phyloP scores from a whole-genome alignment of 2,797 vertebrate genomes.

The Lacerta agilis region DNA sequence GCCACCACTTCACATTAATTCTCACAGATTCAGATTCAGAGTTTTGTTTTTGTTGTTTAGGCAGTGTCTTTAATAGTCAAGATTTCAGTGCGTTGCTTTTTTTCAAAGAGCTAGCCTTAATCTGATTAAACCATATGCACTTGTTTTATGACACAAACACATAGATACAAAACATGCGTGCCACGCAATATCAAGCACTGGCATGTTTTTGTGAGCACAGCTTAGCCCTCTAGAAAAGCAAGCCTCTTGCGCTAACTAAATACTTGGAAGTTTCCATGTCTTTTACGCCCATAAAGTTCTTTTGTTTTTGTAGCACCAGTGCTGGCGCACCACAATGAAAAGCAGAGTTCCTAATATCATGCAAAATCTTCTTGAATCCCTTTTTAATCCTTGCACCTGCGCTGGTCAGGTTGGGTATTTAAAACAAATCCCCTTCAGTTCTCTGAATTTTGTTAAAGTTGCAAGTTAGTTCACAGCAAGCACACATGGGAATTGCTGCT shows the following conservation, averaged over 20 bases:
- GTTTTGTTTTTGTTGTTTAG: not conserved
- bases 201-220: not conserved
- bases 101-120: not conserved
- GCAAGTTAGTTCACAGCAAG: not conserved
- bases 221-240: not conserved
- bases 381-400: not conserved
- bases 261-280: not conserved
- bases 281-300: not conserved
- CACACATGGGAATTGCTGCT: not conserved
- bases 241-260: not conserved
- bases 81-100: not conserved
- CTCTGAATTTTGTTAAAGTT: conserved; percentile 17
- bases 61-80: not conserved
- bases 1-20: not conserved
- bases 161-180: not conserved
- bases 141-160: not conserved
- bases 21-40: not conserved
- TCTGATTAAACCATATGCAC: not conserved
- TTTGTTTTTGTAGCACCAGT: conserved; percentile 15
- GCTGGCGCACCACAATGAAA: not conserved
- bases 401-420: conserved; percentile 13
- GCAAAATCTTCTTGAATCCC: conserved; percentile 20
- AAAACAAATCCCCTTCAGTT: conserved; percentile 24
- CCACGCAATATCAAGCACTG: not conserved
- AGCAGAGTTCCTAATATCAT: not conserved